Conservation (phyloP, 2,888 invertebrate species). For the Agelastica alni region DNA sequence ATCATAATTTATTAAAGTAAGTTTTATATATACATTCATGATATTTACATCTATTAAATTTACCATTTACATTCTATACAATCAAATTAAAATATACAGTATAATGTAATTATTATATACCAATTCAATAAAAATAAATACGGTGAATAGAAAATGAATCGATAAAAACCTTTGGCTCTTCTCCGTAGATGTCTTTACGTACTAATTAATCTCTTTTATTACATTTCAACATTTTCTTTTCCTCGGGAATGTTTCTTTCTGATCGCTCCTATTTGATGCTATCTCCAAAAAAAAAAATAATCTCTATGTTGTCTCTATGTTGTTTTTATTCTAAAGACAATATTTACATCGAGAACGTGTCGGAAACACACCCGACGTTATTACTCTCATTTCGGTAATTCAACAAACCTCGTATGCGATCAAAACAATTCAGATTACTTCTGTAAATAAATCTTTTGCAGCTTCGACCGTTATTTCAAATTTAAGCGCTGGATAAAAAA, state of each 20-base stretch:
- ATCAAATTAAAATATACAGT: constrained; percentile 27
- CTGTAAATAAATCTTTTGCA: no score
- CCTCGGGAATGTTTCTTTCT: constrained; percentile 8
- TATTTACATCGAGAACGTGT: constrained; percentile 16
- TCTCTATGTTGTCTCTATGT: no score
- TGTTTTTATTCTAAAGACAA: constrained; percentile 9
- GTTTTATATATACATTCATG: constrained; percentile 15
- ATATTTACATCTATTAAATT: constrained; percentile 21
- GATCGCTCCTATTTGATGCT: background rate
- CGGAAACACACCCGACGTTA: no score
- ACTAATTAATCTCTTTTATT: constrained; percentile 12
- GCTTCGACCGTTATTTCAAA: no score
- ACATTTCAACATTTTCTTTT: constrained; percentile 6
- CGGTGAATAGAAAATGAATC: constrained; percentile 26
- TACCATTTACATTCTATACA: constrained; percentile 29
- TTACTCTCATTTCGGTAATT: no score
- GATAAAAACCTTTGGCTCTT: constrained; percentile 34
- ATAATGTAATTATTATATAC: constrained; percentile 5
- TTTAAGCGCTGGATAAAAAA: no score
- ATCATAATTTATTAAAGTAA: constrained; percentile 21
- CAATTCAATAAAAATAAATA: constrained; percentile 28
- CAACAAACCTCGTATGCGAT: no score
- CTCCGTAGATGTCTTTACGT: constrained; percentile 27
- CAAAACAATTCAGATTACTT: no score
- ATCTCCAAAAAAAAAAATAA: constrained; percentile 19